Evolutionary conservation across 2,113 vertebrate species (phyloP), one percentile per base, ranked within the genome.

Genomic region (Eudyptes chrysolophus): DNA sequence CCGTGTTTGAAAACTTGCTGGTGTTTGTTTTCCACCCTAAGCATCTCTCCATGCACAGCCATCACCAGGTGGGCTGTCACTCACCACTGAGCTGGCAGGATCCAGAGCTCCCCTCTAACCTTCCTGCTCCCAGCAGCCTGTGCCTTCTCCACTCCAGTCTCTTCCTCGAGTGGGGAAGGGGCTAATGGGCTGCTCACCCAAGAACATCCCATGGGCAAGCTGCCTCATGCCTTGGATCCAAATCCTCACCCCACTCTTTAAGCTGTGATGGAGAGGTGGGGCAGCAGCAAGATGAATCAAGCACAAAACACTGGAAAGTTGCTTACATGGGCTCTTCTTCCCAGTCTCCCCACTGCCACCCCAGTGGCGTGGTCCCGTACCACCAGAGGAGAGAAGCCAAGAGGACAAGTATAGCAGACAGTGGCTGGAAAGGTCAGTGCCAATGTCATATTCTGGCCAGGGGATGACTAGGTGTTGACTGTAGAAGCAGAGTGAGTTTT

Each of bases 331-430:
- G 10, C 7, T 87, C 4, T 62, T 87, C 22, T 49, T 92, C 42
- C 26, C 16, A 7, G 9, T 42, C 9, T 72, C 34, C 5, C 25
- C 54, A 19, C 34, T 72, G 36, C 21, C 9, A 30, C 3, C 8
- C 25, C 14, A 24, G 38, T 64, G 32, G 6, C 5, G 0, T 65
- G 19, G 30, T 24, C 19, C 26, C 1, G 0, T 11, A 25, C 30
- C 54, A 40, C 13, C 10, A n/a, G 19, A 92, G 19, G 22, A 76
- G 32, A 68, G 15, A 5, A 80, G 13, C 7, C 12, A 5, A 40
- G 16, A 26, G 68, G 21, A 36, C 26, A 38, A n/a, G 4, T 26
- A 13, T 19, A 68, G 29, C 36, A 64, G 19, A 75, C 6, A 46
- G 16, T 11, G 13, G 13, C 60, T 84, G 60, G 42, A 83, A 82